These are phyloP conservation scores for Bergia sp. DNA, from an alignment of 92 coral and sea anemone species.

Conservation along the genomic window DNA sequence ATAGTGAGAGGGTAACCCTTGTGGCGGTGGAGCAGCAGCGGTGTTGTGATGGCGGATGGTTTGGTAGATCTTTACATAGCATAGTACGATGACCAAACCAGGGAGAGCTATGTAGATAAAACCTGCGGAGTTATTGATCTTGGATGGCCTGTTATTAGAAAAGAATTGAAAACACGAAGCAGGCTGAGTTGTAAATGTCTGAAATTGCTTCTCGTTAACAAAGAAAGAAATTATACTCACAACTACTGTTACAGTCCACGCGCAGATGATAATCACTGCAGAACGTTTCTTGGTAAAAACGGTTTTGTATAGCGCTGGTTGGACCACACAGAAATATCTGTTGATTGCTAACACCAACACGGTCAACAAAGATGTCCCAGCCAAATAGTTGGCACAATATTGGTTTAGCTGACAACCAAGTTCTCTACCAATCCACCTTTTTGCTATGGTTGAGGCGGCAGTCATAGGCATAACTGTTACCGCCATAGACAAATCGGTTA, in stretches of 20 bases:
- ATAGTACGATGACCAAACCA: too few species aligned
- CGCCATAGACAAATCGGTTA: conserved; percentile 2
- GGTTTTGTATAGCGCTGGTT: not conserved
- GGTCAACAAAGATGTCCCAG: conserved; percentile 11
- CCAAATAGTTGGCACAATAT: not conserved
- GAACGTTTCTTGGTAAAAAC: not conserved
- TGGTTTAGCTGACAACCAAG: not conserved
- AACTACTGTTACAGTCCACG: not conserved
- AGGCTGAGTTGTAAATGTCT: not conserved
- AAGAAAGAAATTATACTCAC: not conserved
- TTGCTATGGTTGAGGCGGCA: conserved; percentile 19
- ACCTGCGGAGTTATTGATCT: too few species aligned
- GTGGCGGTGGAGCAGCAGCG: too few species aligned
- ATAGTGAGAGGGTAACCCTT: not conserved
- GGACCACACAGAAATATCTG: conserved; percentile 19
- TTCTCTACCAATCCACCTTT: not conserved
- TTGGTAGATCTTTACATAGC: too few species aligned
- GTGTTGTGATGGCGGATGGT: too few species aligned
- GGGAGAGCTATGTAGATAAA: too few species aligned
- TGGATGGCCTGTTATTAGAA: not conserved
- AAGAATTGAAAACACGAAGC: not conserved
- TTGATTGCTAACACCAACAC: not conserved
- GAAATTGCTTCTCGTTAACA: not conserved
- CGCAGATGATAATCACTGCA: not conserved
- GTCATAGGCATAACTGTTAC: conserved; percentile 4